Base-by-base conservation (phyloP, 1,140 invertebrate species). In the Drosophila seguyi region DNA sequence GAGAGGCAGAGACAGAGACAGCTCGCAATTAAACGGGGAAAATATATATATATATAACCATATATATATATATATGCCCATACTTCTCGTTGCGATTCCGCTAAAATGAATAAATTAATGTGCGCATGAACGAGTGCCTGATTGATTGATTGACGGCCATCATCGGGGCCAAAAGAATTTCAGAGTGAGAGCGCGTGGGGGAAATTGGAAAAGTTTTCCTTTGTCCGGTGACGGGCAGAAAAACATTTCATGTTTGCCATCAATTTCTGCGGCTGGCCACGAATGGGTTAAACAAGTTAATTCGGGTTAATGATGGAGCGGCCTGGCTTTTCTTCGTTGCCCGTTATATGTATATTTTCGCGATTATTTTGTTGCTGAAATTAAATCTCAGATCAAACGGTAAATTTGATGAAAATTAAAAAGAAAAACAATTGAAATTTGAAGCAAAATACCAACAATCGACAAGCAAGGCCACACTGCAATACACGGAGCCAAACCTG, bases 81-180 rank as follows among this genome's bases (percentile, higher is more conserved):
- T n/a, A 6, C 16, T 84, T 84, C 38, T 22, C 57, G 48, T 68
- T 45, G 53, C 73, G 41, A 58, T 69, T 66, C 62, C 60, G 77
- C 73, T 81, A 74, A 75, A 86, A 87, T 87, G 79, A 87, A 87
- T 88, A 87, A 87, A 83, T 88, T 79, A 87, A 83, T 83, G 80
- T 66, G 71, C 55, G 84, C 83, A 73, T 82, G 79, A 86, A 73
- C 71, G 83, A 87, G 59, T 82, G 75, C 44, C 65, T 75, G 79
- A 87, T 87, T 87, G 83, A 86, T 86, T 83, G 83, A 86, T 65
- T 81, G 62, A 68, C 61, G 75, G 38, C 62, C 31, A 74, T 48
- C 47, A 60, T 8, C 29, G 16, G 47, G 22, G 22, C 42, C 50
- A 41, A 25, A 65, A 42, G 65, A 50, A 61, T 61, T 61, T 14